Evolutionary conservation across 2,888 invertebrate genomes (phyloP).

Genomic region (Hirtodrosophila histrioides): DNA sequence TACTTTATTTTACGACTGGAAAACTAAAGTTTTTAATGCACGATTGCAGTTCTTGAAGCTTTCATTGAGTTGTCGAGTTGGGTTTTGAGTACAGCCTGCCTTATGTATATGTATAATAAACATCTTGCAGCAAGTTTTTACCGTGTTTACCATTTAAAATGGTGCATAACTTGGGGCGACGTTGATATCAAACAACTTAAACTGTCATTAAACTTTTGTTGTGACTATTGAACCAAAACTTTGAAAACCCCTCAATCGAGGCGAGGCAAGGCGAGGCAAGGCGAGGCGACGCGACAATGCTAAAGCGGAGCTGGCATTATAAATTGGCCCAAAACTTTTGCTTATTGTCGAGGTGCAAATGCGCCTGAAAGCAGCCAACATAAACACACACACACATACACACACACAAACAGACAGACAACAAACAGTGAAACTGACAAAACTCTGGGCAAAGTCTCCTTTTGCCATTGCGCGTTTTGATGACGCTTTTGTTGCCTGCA

Average conservation of each 20-base stretch:
- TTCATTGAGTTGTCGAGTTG: too few species aligned
- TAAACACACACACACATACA: constrained; percentile 7
- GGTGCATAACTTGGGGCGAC: constrained; percentile 44
- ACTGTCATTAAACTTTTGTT: constrained; percentile 83
- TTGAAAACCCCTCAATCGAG: constrained; percentile 55
- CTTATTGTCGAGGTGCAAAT: constrained; percentile 69
- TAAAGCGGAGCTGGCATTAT: constrained; percentile 47
- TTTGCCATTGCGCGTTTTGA: constrained; percentile 57
- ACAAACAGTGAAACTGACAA: constrained; percentile 14
- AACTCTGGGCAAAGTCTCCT: constrained; percentile 39
- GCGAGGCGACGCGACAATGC: constrained; percentile 65
- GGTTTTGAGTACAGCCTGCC: neutral
- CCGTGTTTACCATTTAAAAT: constrained; percentile 42
- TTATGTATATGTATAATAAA: neutral
- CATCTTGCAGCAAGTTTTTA: constrained; percentile 17
- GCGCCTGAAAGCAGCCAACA: constrained; percentile 54
- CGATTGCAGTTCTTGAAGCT: too few species aligned
- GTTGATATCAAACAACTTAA: constrained; percentile 77
- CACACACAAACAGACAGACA: constrained; percentile 5
- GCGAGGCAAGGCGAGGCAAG: too few species aligned
- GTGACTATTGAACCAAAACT: constrained; percentile 60
- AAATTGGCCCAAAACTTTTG: constrained; percentile 70
- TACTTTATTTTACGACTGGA: too few species aligned
- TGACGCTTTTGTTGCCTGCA: constrained; percentile 71
- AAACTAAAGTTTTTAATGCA: too few species aligned